Percentiles rank a stretch among this genome's conserved stretches.
Conservation (phyloP, 2,888 invertebrate genomes). For the Hyalella azteca region DNA sequence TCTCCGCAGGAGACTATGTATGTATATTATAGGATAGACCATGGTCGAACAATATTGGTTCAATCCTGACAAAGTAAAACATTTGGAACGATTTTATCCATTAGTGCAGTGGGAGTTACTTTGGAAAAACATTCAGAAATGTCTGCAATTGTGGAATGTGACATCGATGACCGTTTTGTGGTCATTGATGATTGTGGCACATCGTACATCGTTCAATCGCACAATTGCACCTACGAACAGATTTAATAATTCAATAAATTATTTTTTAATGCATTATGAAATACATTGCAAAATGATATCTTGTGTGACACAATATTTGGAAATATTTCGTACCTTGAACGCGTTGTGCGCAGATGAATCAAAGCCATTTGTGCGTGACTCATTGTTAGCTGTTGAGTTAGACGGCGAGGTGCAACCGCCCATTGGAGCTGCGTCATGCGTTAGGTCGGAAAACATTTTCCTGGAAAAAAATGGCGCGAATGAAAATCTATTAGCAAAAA, state of each 20-base stretch:
- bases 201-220: not conserved
- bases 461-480: not conserved
- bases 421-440: conserved; percentile 8
- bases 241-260: not conserved
- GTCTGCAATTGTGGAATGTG: no score
- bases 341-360: not conserved
- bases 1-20: no score
- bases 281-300: not conserved
- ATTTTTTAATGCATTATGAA: not conserved
- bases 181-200: no score
- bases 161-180: no score
- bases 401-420: not conserved
- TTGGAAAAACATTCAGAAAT: no score
- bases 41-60: no score
- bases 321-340: not conserved
- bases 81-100: no score
- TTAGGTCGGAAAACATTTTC: conserved; percentile 6
- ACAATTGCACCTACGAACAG: not conserved
- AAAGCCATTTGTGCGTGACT: not conserved
- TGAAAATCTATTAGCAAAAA: not conserved
- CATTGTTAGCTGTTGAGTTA: not conserved
- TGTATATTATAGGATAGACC: no score
- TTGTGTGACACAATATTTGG: not conserved
- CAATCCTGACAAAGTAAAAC: no score
- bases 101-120: no score